Evolutionary conservation across 2,888 invertebrate genomes (phyloP).

Genomic region (Tortricodes alternella): DNA sequence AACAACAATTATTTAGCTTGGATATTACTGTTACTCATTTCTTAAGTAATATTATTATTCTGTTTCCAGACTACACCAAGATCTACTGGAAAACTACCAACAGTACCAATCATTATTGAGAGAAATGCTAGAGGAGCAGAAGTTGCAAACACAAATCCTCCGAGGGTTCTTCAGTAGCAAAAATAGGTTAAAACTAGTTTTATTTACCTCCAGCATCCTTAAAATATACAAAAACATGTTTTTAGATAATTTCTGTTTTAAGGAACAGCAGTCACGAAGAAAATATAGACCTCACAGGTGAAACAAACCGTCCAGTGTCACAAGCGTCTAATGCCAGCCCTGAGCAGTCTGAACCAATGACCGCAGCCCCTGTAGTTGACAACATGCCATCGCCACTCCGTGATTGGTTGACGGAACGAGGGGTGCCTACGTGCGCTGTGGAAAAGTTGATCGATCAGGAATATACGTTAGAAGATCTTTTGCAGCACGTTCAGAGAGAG

Average conservation of each 20-base stretch:
- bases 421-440: conserved; percentile 86
- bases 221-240: too few relatives aligned
- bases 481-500: conserved; percentile 90
- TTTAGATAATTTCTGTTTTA: not conserved
- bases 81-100: conserved; percentile 89
- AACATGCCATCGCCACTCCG: conserved; percentile 66
- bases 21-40: too few relatives aligned
- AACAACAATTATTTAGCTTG: too few relatives aligned
- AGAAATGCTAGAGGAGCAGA: conserved; percentile 87
- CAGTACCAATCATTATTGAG: conserved; percentile 88
- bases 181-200: conserved; percentile 49
- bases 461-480: conserved; percentile 90
- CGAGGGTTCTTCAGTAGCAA: conserved; percentile 61
- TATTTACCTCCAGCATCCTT: too few relatives aligned
- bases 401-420: conserved; percentile 87
- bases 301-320: conserved; percentile 15
- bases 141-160: conserved; percentile 83
- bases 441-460: conserved; percentile 87
- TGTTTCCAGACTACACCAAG: conserved; percentile 85
- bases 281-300: conserved; percentile 12
- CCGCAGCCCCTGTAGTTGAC: conserved; percentile 65
- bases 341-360: conserved; percentile 39
- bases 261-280: conserved; percentile 14
- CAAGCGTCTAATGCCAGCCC: conserved; percentile 15
- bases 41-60: not conserved